Base-by-base conservation (phyloP, 2,797 vertebrate genomes). In the Onychomys torridus region DNA sequence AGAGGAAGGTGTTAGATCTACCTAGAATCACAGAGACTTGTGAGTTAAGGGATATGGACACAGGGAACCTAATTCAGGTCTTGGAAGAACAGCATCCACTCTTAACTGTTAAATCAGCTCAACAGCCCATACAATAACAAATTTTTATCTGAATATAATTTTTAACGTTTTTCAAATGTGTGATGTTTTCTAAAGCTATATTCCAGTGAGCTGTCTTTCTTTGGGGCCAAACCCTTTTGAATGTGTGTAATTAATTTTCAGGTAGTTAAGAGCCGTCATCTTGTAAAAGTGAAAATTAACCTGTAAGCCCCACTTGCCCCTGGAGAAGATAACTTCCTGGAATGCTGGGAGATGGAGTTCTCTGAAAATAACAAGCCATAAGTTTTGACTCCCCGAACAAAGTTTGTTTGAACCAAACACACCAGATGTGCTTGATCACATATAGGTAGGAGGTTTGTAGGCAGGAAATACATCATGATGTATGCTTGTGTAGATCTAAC, bases 231-330 rank as follows among this genome's bases (percentile, higher is more conserved):
- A 65, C 2, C 46, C 89, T 59, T 11, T 75, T 69, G 57, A 92
- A 94, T 59, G 4, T 52, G 2, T 81, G 6, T n/a, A 57, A 55
- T 85, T 95, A 71, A 52, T 96, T 94, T 93, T 81, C 4, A 87
- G 3, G 2, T 77, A 21, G 83, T 89, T 78, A 81, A 90, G 10
- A 94, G 59, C 61, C 75, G 37, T 83, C 57, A 61, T 17, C 67
- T n/a, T 69, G 6, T n/a, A 69, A n/a, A 69, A n/a, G 16, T 17
- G 32, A n/a, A 69, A 52, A 14, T 52, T 52, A 52, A 52, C 52
- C 52, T 52, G 13, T 52, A 52, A 52, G 52, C 52, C 52, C 52
- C 52, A 52, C 52, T 52, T 52, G 52, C 52, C 0, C 52, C 14
- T 52, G 52, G 52, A 52, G 52, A 52, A 52, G 13, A 52, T 52